Base-by-base conservation (phyloP, 2,113 vertebrate species). In the Chascanopsetta lugubris region DNA sequence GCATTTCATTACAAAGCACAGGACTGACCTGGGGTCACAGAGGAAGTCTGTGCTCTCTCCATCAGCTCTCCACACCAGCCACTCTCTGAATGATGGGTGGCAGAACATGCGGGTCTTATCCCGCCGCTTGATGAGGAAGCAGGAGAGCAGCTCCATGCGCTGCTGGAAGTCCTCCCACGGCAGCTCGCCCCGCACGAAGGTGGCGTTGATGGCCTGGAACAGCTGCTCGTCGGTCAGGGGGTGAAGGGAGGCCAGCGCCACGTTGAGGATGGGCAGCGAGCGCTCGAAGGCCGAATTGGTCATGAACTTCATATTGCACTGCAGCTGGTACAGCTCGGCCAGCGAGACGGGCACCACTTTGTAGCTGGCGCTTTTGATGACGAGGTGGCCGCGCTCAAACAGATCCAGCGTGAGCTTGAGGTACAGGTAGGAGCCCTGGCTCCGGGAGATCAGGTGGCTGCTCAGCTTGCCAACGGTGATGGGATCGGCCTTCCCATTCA, bases 31-130 rank as follows among this genome's bases (percentile, higher is more conserved):
- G 83, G 97, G 95, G 70, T 99, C 97, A 73, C 97, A 98, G 2
- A 99, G 90, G 91, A 99, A 99, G 88, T 98, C 94, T 0, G 94
- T 93, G 57, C 93, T 98, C 75, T 99, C 97, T 5, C 96, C 95
- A 0, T 99, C 97, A 1, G 94, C 94, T 88, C 97, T 91, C 97
- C 97, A 99, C 30, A 98, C 92, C 8, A 99, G 93, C 97, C 97
- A 99, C 61, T 99, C 97, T 68, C 97, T 91, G 90, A 99, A 99
- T 75, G 97, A 99, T 0, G 97, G 97, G 61, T 99, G 97, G 88
- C 96, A 99, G 83, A 99, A 99, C 97, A 99, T 99, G 2, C 97
- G 96, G 0, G 96, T 99, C 86, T 95, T 97, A 89, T 99, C 97
- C 51, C 97, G 88, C 38, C 97, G 90, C 70, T 93, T 95, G 75